Conservation (phyloP, 2,797 vertebrate genomes). For the Lerista edwardsae region DNA sequence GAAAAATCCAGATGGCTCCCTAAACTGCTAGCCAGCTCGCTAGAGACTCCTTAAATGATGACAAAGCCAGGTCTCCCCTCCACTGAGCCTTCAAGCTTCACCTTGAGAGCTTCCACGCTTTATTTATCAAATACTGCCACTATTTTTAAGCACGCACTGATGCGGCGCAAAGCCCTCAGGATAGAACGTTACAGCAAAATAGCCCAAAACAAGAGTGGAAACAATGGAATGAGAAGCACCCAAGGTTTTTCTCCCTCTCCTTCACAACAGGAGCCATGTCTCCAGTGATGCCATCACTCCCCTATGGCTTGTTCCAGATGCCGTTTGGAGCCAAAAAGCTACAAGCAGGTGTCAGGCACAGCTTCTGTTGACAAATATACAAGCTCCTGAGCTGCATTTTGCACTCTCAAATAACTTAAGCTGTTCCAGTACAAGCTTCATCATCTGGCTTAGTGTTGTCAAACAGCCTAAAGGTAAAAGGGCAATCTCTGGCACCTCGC, state of each 20-base stretch:
- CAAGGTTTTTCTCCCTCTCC: neutral
- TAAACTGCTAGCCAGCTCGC: slow-evolving; percentile 30
- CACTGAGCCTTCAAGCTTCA: slow-evolving; percentile 37
- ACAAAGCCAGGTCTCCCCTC: slow-evolving; percentile 39
- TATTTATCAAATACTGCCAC: slow-evolving; percentile 11
- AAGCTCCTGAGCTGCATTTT: neutral
- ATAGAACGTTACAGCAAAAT: neutral
- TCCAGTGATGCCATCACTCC: neutral
- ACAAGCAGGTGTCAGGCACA: neutral
- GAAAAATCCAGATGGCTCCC: slow-evolving; percentile 36
- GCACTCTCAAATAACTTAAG: neutral
- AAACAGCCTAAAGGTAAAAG: neutral
- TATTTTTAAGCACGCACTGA: slow-evolving; percentile 13
- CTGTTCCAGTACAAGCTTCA: neutral
- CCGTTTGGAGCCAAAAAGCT: neutral
- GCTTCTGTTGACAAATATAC: neutral
- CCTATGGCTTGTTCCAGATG: neutral
- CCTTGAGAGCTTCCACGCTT: slow-evolving; percentile 8
- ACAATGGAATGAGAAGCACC: neutral
- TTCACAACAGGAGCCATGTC: neutral
- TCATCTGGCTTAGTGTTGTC: neutral
- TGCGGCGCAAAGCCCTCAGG: slow-evolving; percentile 5
- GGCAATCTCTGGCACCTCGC: neutral
- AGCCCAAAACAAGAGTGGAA: neutral
- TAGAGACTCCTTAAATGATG: slow-evolving; percentile 40